Evolutionary conservation across 2,888 invertebrate species (phyloP), one percentile per base, ranked within the genome.

Genomic region (Polymixis lichenea): DNA sequence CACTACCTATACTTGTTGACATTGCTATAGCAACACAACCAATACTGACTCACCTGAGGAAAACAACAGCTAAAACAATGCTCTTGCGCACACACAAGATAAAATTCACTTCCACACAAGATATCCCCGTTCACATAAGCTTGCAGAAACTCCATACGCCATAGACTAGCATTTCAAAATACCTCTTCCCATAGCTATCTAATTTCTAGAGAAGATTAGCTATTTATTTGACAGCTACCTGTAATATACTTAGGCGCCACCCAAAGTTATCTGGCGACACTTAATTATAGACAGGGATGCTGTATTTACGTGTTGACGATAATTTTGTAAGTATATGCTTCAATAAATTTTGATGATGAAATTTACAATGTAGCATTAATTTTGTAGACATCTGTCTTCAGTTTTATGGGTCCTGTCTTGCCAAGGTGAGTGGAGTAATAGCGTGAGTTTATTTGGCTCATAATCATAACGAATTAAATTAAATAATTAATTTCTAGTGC

Each of bases 121-220:
- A 84, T 84, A 80, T 68, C 66, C 76, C 64, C 51, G 74, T 80
- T 81, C 77, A 75, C 83, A 80, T 77, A 68, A 81, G 79, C 77
- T 67, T 67, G 67, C 69, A 76, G 87, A 80, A 86, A 87, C 77
- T 43, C 60, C 86, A 87, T 83, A 83, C 78, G 56, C 72, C 43
- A 72, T 65, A 72, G 71, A 77, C 56, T 81, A 84, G 81, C 78
- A 66, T 68, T 77, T 81, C 80, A 85, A 81, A 81, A 83, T 82
- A 84, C 75, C 77, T 76, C 77, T 87, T 87, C 86, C 68, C 88
- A 87, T 69, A 80, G 71, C 78, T 87, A 87, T 87, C 88, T 61
- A 77, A 82, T 87, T 80, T 80, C 87, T 78, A 81, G 22, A 73
- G 67, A 67, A 85, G 76, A 85, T 84, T 84, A 78, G 72, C 75